These are phyloP conservation scores for Phengaris alcon DNA, from an alignment of 2,888 invertebrate genomes.

Conservation along the genomic window DNA sequence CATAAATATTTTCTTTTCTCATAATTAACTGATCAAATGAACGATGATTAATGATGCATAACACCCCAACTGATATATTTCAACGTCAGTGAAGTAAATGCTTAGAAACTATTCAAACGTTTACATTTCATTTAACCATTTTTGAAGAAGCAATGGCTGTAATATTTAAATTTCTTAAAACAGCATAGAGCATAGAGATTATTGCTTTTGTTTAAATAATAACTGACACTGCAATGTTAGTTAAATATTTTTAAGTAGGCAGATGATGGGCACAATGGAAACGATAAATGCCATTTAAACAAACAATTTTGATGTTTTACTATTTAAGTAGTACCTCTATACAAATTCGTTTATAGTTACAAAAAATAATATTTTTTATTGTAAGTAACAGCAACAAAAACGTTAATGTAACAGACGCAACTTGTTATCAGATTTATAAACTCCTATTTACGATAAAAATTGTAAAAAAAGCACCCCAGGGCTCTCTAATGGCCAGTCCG, in stretches of 20 bases:
- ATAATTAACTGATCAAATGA: conserved; percentile 27
- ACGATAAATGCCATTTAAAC: no score
- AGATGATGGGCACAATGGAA: no score
- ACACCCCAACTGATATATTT: conserved; percentile 27
- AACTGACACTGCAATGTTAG: no score
- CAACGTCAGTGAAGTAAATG: conserved; percentile 23
- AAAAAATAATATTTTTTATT: background rate
- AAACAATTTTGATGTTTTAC: no score
- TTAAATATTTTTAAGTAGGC: no score
- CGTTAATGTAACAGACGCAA: background rate
- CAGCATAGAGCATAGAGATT: no score
- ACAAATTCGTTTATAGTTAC: background rate
- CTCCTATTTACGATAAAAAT: conserved; percentile 19
- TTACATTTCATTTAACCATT: conserved; percentile 10
- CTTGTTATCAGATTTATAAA: conserved; percentile 3
- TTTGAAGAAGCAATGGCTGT: background rate
- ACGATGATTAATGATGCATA: conserved; percentile 25
- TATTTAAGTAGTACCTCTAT: no score
- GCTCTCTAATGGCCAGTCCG: conserved; percentile 33
- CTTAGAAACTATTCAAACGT: conserved; percentile 23
- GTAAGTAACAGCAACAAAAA: background rate
- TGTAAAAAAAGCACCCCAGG: conserved; percentile 21
- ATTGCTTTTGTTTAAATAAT: no score
- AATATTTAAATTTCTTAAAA: background rate
- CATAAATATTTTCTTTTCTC: conserved; percentile 24